Evolutionary conservation across 2,888 invertebrate species (phyloP), one percentile per base, ranked within the genome.

Genomic region (Scaptomyza reducta): DNA sequence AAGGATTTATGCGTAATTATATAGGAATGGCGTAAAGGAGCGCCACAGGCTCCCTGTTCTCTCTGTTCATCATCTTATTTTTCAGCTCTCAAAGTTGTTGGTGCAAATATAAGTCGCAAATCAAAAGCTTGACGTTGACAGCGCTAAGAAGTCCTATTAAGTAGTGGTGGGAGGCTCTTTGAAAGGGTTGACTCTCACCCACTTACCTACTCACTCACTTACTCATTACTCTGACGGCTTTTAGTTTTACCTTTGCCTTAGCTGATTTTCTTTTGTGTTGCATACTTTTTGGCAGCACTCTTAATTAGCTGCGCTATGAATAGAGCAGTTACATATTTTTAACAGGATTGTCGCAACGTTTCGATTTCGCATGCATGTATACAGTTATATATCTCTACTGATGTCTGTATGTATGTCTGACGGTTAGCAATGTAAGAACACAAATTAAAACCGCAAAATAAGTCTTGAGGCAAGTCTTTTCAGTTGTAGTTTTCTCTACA

Each of bases 1-100:
- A 83, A 71, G 88, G 89, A 87, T 89, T 88, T 89, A 89, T 81
- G 79, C 80, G 73, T 89, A 84, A 89, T 89, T 86, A 74, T 84
- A 80, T 89, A 62, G 88, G 88, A 89, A 82, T 70, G 73, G 84
- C 87, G 79, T 86, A 79, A 74, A 80, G 75, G 51, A 77, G 61
- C 0, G 10, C 10, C 31, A 6, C 31, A 22, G 22, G 22, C 33
- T 41, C 25, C 44, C 33, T 18, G n/a, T 13, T 2, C 22, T n/a
- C n/a, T 4, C n/a, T 10, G 10, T 14, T 14, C 16, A 45, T 0
- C 18, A 35, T 33, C 14, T 35, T 35, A 35, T n/a, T 50, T 25
- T 3, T 35, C 22, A 14, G 29, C 42, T 38, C 41, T 25, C 33
- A 56, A 74, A 70, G 60, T 74, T 59, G 47, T 40, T 59, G 55